These are phyloP conservation scores for Sipunculus nudus DNA, from an alignment of 2,888 invertebrate genomes.

Conservation along the genomic window DNA sequence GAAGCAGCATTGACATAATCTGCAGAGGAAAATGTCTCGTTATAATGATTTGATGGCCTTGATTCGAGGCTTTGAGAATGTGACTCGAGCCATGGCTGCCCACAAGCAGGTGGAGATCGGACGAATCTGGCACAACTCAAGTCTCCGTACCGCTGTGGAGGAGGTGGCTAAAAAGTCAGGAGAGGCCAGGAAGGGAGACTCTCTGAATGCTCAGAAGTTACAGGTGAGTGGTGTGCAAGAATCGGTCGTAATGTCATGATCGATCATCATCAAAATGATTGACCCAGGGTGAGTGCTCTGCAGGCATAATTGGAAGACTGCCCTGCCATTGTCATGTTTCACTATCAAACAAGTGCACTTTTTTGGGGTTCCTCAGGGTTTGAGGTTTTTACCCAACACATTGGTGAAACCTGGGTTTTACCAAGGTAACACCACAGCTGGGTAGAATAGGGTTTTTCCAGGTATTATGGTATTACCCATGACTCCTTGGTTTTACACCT, in stretches of 20 bases:
- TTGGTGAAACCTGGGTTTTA: too few species aligned
- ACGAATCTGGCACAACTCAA: constrained; percentile 56
- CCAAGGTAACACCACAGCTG: too few species aligned
- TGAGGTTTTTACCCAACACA: too few species aligned
- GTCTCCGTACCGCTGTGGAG: constrained; percentile 45
- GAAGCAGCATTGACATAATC: too few species aligned
- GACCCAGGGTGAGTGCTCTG: neutral
- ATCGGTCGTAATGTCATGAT: too few species aligned
- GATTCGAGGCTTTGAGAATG: constrained; percentile 52
- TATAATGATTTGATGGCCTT: constrained; percentile 53
- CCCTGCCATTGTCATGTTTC: neutral
- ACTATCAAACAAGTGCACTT: neutral
- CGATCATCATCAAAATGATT: neutral
- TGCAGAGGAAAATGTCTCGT: constrained; percentile 48
- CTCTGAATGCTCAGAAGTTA: constrained; percentile 15
- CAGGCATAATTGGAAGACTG: neutral
- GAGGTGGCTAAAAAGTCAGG: constrained; percentile 41
- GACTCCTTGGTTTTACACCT: too few species aligned
- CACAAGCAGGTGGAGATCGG: constrained; percentile 48
- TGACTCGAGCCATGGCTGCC: constrained; percentile 48
- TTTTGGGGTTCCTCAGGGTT: too few species aligned
- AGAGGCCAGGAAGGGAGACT: constrained; percentile 39
- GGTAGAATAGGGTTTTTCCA: too few species aligned
- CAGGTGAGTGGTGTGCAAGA: too few species aligned
- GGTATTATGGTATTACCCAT: too few species aligned